A percentile compares a stretch with the other conserved stretches of the same genome.
phyloP scores from a whole-genome alignment of 1,140 invertebrate genomes.

The Drosophila nigromelanica region DNA sequence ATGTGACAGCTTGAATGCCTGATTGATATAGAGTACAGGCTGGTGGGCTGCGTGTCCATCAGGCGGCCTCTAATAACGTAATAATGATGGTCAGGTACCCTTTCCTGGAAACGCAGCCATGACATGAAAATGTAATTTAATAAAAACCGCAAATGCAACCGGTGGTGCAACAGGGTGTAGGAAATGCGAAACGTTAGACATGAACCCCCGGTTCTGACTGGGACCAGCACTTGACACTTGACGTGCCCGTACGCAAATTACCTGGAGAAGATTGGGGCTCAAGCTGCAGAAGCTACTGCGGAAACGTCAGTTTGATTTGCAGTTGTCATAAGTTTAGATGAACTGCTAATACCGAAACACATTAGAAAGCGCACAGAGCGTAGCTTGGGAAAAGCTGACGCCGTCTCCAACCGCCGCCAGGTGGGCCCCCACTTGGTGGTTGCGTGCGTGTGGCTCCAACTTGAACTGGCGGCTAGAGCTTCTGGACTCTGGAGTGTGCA shows the following conservation, averaged over 20 bases:
- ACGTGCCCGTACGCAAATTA: conserved; percentile 66
- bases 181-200: conserved; percentile 29
- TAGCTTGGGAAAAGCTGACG: conserved; percentile 12
- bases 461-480: too few relatives aligned
- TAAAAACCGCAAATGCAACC: conserved; percentile 62
- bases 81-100: conserved; percentile 66
- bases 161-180: conserved; percentile 9
- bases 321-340: conserved; percentile 82
- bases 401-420: not conserved
- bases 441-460: conserved; percentile 17
- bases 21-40: conserved; percentile 29
- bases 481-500: conserved; percentile 39
- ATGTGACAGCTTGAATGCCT: conserved; percentile 43
- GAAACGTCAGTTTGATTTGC: conserved; percentile 82
- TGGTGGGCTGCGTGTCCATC: conserved; percentile 33
- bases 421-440: not conserved
- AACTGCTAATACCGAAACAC: conserved; percentile 81
- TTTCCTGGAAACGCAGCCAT: conserved; percentile 52
- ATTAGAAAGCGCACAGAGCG: conserved; percentile 71
- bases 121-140: conserved; percentile 74
- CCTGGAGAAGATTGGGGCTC: conserved; percentile 27
- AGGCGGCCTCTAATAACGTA: conserved; percentile 69
- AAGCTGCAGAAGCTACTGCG: conserved; percentile 47
- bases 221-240: conserved; percentile 31
- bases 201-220: conserved; percentile 47